Evolutionary conservation across 2,797 vertebrate genomes (phyloP), one percentile per base, ranked within the genome.

Genomic region (Megaceryle alcyon): DNA sequence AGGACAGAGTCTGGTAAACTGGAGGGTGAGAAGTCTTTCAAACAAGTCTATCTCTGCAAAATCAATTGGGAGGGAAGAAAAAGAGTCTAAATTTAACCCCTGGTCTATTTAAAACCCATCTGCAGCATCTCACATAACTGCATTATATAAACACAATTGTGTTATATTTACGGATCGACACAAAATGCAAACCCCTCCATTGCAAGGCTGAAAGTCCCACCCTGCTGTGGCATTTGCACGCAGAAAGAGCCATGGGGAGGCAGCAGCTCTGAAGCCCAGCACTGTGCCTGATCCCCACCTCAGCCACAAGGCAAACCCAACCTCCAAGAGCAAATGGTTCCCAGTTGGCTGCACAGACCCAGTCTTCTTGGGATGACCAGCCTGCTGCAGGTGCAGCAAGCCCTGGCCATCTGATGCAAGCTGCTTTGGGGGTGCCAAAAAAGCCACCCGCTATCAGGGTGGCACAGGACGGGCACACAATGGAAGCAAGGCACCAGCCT

Each of bases 21-120:
- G 8, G 12, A 95, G 95, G 89, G 96, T 96, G 94, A 96, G 94
- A 97, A 97, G 89, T 68, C 91, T 94, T 92, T 90, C 85, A 95
- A 95, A 95, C 86, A 93, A 85, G 73, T 33, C 85, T 92, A 94
- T 92, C 91, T 94, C 81, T 85, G 49, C 48, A 95, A 78, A 95
- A 95, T 95, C 96, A 95, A 93, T 80, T 71, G 71, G 81, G 66
- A 60, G 75, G 46, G 0, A 18, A 28, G 64, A 75, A 43, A 14
- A 21, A 6, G n/a, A 73, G n/a, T 78, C 95, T 96, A 96, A 96
- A 96, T 95, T 96, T 94, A 96, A 94, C 75, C 68, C 83, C 77
- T 81, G 16, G 92, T 95, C 96, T 96, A 95, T 96, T 94, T 96
- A 89, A 95, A 97, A 88, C 71, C 53, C 26, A 3, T 22, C 59